Evolutionary conservation across 2,888 invertebrate species (phyloP), one percentile per base, ranked within the genome.

Genomic region (Microplitis deprimator): DNA sequence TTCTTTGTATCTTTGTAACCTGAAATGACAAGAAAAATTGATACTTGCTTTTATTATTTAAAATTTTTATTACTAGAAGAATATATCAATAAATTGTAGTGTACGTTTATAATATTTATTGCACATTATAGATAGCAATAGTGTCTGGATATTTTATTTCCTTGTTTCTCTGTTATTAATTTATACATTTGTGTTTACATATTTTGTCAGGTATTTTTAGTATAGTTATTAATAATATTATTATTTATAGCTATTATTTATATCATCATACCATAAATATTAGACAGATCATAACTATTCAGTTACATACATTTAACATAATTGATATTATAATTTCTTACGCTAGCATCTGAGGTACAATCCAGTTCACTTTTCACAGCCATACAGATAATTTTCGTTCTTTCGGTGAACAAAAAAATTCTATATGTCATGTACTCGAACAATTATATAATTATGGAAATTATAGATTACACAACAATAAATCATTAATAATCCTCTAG

Each of bases 291-390:
- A 88, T 20, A 20, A 20, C 88, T 87, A 87, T 87, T 88, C 85
- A 86, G 83, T 86, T 89, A 89, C 88, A 87, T 89, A 89, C 88
- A 89, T 87, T 88, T 87, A 84, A 84, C 83, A 85, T 84, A 81
- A 80, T 84, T 82, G 85, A 87, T 87, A 87, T 85, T 89, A 87
- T 87, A 88, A 88, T 50, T 50, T 50, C 50, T 50, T 50, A 50
- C 50, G 50, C 50, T 89, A 89, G 89, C 89, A 89, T 88, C 89
- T 89, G 20, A 89, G 89, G 89, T 89, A 88, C 89, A 82, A 87
- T 88, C 87, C 88, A 89, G 89, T 89, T 89, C 89, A 89, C 89
- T 90, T 89, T 88, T 90, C 90, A 90, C 90, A 90, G 90, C 90
- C 90, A 89, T 89, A 88, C 88, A 86, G 88, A 89, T 87, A 87